Evolutionary conservation across 2,113 vertebrate genomes (phyloP), one percentile per base, ranked within the genome.

Genomic region (Dendrocopos noguchii): DNA sequence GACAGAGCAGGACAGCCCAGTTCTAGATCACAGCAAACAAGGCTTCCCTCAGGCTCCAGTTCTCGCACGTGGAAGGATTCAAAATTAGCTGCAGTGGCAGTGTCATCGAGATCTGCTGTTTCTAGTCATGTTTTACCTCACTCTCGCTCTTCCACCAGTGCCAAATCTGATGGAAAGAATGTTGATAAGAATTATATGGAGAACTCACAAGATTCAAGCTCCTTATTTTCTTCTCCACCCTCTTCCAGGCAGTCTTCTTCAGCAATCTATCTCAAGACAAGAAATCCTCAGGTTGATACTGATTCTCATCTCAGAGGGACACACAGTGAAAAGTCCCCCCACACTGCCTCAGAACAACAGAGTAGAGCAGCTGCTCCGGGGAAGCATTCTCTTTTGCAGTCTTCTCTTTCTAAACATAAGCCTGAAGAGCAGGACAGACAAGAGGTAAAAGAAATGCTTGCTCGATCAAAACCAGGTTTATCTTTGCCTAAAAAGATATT

Each of bases 231-330:
- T n/a, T 42, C 74, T 75, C 31, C 94, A 24, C 88, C 97, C 4
- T 95, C 88, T 84, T 92, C 98, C 77, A 96, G 94, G 76, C 94
- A 97, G 76, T 94, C 94, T 17, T 92, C 92, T 88, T 91, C 95
- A 91, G 53, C 84, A 46, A 10, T 67, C 33, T 95, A 96, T 67
- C 91, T 90, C 20, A 96, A 90, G 19, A 96, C 96, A 59, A 96
- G 93, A 78, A 95, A 85, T 67, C 34, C 95, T 90, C 96, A 94
- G 65, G 64, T 95, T 1, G 83, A 92, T 59, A 9, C 82, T 68
- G 88, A 91, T 80, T 82, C 52, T 70, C 90, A 14, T 17, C 36
- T 24, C 60, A 97, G 93, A 87, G 84, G 91, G 24, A 53, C 47
- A 56, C 36, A 71, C 2, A 18, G 67, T 39, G 95, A 95, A 73